Evolutionary conservation across 2,888 invertebrate species (phyloP).

Genomic region (Macrophya alboannulata): DNA sequence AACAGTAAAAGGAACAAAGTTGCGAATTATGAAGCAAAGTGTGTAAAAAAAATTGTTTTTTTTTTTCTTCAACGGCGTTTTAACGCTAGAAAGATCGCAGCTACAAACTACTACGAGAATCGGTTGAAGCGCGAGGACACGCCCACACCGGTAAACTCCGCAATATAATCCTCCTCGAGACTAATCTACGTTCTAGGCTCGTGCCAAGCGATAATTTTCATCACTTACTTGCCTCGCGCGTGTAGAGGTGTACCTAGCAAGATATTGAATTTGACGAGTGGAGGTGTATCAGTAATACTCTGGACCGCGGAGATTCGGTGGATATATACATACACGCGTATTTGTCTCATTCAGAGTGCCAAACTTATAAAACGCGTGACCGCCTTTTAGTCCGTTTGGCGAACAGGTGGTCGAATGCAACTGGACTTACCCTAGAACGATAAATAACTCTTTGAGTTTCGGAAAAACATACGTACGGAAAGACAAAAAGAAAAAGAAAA

Average conservation of each 20-base stretch:
- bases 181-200: neutral
- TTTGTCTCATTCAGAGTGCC: conserved; percentile 29
- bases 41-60: neutral
- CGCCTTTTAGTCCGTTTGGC: conserved; percentile 7
- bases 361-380: conserved; percentile 46
- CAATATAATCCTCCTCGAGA: conserved; percentile 46
- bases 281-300: neutral
- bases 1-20: neutral
- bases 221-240: neutral
- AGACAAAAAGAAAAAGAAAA: neutral
- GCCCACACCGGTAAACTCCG: conserved; percentile 5
- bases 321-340: neutral
- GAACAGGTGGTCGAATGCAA: conserved; percentile 46
- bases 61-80: neutral
- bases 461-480: neutral
- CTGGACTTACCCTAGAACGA: neutral
- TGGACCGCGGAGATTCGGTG: neutral
- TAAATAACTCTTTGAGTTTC: conserved; percentile 23
- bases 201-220: conserved; percentile 16
- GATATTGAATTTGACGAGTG: conserved; percentile 1
- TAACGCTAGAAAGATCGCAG: neutral
- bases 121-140: neutral
- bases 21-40: neutral
- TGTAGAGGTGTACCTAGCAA: neutral
- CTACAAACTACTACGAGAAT: neutral